Conservation (phyloP, 2,113 vertebrate genomes). For the Gambusia holbrooki region DNA sequence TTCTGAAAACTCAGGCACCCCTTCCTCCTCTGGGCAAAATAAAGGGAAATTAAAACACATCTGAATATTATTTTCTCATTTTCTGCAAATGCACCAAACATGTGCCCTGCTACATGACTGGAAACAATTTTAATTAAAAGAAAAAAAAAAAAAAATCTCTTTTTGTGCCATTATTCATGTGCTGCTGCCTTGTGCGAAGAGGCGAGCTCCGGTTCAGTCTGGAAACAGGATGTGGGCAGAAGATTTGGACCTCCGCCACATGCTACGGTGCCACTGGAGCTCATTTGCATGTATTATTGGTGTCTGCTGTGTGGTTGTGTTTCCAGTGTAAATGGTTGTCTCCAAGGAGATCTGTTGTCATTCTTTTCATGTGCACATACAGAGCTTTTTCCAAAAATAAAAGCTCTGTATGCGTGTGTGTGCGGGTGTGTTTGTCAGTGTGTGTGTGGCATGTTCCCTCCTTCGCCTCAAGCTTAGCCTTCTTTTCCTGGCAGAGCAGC, state of each 20-base stretch:
- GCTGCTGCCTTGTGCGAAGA: conserved; percentile 52
- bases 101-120: not conserved
- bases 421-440: not conserved
- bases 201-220: conserved; percentile 61
- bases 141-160: conserved; percentile 1
- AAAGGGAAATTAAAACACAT: conserved; percentile 4
- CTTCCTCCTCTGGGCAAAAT: not conserved
- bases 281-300: conserved; percentile 66
- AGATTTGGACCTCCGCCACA: conserved; percentile 72
- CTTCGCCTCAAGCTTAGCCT: conserved; percentile 49
- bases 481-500: conserved; percentile 63
- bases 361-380: conserved; percentile 30
- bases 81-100: not conserved
- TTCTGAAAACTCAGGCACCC: not conserved
- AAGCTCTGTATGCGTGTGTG: conserved; percentile 1
- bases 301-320: conserved; percentile 25
- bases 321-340: conserved; percentile 40
- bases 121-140: not conserved
- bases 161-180: conserved; percentile 34
- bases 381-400: not conserved
- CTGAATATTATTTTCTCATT: not conserved
- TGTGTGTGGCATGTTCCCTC: conserved; percentile 21
- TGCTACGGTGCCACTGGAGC: conserved; percentile 66
- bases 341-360: conserved; percentile 28
- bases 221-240: conserved; percentile 76